A percentile compares a stretch with the other conserved stretches of the same genome.
Evolutionary conservation across 2,888 invertebrate species (phyloP).

Genomic region (Mylabris sibirica): DNA sequence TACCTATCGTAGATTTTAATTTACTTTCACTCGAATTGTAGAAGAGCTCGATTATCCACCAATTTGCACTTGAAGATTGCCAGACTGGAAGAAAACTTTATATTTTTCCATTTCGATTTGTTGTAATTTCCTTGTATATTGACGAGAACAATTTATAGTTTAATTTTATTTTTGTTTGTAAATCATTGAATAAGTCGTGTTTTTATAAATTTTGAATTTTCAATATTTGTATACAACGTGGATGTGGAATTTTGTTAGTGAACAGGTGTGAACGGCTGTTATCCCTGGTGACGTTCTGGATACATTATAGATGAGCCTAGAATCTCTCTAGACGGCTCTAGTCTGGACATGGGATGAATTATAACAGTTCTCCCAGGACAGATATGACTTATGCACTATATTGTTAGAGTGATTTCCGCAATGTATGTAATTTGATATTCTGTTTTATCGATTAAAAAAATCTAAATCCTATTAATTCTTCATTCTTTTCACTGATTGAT

Average conservation of each 20-base stretch:
- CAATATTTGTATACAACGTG: background rate
- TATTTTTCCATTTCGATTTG: background rate
- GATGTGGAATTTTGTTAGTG: constrained; percentile 1
- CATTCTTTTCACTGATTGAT: background rate
- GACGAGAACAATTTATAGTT: background rate
- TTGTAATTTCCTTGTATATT: background rate
- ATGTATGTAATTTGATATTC: background rate
- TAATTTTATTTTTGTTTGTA: background rate
- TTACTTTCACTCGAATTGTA: background rate
- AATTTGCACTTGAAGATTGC: background rate
- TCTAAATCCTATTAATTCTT: background rate
- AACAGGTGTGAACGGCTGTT: constrained; percentile 12
- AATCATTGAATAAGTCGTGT: background rate
- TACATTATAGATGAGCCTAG: constrained; percentile 32
- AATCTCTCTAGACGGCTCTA: constrained; percentile 30
- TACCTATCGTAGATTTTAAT: background rate
- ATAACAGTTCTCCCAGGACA: constrained; percentile 22
- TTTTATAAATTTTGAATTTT: background rate
- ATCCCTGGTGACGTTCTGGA: constrained; percentile 11
- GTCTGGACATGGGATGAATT: constrained; percentile 32
- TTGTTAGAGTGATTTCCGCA: background rate
- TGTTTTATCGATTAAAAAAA: background rate
- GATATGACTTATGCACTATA: background rate
- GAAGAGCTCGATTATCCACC: constrained; percentile 1
- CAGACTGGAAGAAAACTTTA: background rate